phyloP scores from a whole-genome alignment of 2,113 vertebrate genomes.

The Ptilonorhynchus violaceus region DNA sequence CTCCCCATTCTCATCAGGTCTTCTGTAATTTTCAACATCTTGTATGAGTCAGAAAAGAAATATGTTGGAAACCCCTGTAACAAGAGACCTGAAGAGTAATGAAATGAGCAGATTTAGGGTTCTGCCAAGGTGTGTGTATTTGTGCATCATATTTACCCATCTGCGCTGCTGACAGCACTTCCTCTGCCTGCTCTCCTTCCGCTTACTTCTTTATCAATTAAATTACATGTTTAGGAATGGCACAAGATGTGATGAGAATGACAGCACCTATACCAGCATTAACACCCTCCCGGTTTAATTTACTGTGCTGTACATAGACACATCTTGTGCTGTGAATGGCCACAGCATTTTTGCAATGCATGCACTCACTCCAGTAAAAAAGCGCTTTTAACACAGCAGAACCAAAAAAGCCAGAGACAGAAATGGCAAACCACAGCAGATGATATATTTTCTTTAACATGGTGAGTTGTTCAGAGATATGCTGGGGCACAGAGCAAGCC shows the following conservation, averaged over 20 bases:
- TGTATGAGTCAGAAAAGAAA: not conserved
- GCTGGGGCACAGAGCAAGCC: not conserved
- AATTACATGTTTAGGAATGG: not conserved
- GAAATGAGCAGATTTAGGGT: not conserved
- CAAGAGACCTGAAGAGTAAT: not conserved
- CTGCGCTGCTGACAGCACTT: not conserved
- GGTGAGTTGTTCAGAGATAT: not conserved
- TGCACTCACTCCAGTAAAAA: not conserved
- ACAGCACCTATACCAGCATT: not conserved
- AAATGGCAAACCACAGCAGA: not conserved
- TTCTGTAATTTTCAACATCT: not conserved
- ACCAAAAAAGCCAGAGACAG: not conserved
- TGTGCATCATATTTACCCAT: not conserved
- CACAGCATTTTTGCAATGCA: not conserved
- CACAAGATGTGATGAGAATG: not conserved
- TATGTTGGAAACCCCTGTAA: not conserved
- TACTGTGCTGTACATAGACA: not conserved
- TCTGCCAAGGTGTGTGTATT: not conserved
- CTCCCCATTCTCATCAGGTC: not conserved
- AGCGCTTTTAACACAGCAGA: not conserved
- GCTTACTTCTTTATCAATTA: not conserved
- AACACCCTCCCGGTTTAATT: not conserved
- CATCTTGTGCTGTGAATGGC: rapidly evolving
- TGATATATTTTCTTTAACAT: not conserved
- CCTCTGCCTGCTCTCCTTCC: not conserved